These are phyloP conservation scores for Brachionus manjavacas DNA, from an alignment of 1,140 invertebrate species.

Conservation along the genomic window DNA sequence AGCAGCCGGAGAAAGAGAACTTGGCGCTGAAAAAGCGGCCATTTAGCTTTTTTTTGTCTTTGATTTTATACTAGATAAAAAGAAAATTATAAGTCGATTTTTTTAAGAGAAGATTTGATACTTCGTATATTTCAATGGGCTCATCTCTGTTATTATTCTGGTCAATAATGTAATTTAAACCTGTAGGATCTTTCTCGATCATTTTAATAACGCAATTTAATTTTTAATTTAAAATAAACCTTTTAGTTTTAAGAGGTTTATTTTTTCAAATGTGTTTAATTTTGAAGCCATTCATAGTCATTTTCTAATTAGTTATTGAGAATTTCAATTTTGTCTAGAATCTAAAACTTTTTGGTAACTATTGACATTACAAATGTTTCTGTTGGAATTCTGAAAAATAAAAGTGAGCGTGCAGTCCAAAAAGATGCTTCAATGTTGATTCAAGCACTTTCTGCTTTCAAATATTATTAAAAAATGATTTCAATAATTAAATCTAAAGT, in stretches of 20 bases:
- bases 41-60: neutral
- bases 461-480: too few species aligned
- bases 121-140: neutral
- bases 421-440: too few species aligned
- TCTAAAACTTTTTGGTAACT: neutral
- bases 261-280: neutral
- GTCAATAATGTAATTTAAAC: neutral
- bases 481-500: too few species aligned
- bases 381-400: neutral
- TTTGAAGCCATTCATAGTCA: neutral
- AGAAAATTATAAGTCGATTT: too few species aligned
- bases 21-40: neutral
- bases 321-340: neutral
- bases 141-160: neutral
- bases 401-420: too few species aligned
- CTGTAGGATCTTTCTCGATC: neutral
- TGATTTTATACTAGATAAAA: neutral
- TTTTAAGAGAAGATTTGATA: neutral
- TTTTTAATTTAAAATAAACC: neutral
- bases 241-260: neutral
- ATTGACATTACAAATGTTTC: neutral
- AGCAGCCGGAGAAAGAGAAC: neutral
- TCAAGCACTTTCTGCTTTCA: too few species aligned
- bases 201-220: neutral
- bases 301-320: neutral